Base-by-base conservation (phyloP, 2,888 invertebrate genomes). In the Aleiodes leptofemur region DNA sequence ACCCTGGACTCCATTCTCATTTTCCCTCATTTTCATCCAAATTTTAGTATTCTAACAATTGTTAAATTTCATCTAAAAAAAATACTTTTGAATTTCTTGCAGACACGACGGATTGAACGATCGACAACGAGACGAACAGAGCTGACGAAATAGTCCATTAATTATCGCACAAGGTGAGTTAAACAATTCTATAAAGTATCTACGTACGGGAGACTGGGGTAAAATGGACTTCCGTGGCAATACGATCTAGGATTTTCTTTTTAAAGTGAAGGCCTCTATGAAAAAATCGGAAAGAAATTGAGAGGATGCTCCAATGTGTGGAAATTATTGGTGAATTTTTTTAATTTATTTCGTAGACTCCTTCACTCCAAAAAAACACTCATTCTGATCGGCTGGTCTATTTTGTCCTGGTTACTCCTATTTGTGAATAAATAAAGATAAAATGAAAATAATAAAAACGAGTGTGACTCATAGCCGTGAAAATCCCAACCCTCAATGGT, bases 1-100 rank as follows among this genome's bases (percentile, higher is more conserved):
- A 0, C 4, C 6, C 34, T 66, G 73, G 80, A 74, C 72, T 73
- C 75, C 69, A 72, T 55, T 73, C 69, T 61, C 72, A 53, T 68
- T 68, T 53, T 31, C 14, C 48, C 61, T 43, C 13, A 51, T 29
- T 48, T 61, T 61, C 9, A 16, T 53, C 61, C 14, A 53, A 53
- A 53, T 38, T 50, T 77, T 59, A 14, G 13, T 55, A 11, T 64
- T 38, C 56, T 56, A 43, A 14, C 31, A 29, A 48, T n/a, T 71
- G 7, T 8, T 43, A 16, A 11, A 23, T 68, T 73, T 72, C n/a
- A 16, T 57, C 31, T 16, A 13, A 23, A 4, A 8, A 8, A 14
- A 64, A 43, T n/a, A n/a, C 50, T 50, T 51, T n/a, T 29, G 8
- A 50, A 31, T 68, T 31, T 50, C 3, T 68, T 68, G 16, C 68